A percentile compares a stretch with the other conserved stretches of the same genome.
Evolutionary conservation across 2,113 vertebrate species (phyloP).

Genomic region (Heteronetta atricapilla): DNA sequence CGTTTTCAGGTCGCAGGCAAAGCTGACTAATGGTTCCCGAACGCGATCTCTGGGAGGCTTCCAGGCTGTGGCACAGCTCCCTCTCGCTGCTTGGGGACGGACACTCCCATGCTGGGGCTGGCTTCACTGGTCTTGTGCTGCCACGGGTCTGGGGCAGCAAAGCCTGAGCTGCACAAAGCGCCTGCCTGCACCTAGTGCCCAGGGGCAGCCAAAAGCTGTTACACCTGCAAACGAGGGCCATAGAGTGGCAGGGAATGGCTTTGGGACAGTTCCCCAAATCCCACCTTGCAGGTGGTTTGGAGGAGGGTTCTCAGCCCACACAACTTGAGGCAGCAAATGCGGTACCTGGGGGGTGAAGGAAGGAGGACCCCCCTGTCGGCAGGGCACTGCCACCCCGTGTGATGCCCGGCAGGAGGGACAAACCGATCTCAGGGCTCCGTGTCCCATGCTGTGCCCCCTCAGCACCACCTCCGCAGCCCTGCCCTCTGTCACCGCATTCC

Average conservation of each 20-base stretch:
- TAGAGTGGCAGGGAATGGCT: neutral
- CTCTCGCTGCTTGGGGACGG: neutral
- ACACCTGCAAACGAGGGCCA: neutral
- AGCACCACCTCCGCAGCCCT: neutral
- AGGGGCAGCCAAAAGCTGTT: accelerated
- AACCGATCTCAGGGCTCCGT: neutral
- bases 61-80: neutral
- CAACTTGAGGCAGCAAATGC: neutral
- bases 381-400: neutral
- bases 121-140: neutral
- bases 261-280: neutral
- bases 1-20: neutral
- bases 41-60: neutral
- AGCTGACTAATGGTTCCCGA: slow-evolving; percentile 10
- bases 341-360: accelerated
- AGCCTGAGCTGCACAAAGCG: neutral
- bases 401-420: neutral
- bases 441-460: neutral
- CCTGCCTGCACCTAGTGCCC: neutral
- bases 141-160: neutral
- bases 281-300: neutral
- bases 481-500: neutral
- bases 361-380: accelerated
- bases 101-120: neutral
- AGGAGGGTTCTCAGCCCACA: neutral